Conservation (phyloP, 2,888 invertebrate species). For the Pharmacophagus antenor region DNA sequence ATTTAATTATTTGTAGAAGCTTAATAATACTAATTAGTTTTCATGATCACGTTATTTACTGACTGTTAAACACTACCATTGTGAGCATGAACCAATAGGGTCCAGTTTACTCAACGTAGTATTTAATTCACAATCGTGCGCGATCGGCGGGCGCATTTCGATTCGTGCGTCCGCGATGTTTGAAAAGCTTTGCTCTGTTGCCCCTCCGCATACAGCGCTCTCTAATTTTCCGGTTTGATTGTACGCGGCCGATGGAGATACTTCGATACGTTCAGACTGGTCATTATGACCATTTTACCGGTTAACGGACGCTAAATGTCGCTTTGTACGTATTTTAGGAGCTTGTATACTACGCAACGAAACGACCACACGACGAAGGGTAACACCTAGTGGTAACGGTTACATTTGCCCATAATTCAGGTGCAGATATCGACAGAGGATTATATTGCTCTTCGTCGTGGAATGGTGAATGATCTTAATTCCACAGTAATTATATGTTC, state of each 20-base stretch:
- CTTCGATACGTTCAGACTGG: conserved; percentile 19
- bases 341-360: background rate
- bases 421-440: no score
- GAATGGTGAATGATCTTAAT: no score
- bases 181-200: conserved; percentile 16
- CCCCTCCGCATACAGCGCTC: conserved; percentile 20
- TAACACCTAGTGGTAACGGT: no score
- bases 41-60: background rate
- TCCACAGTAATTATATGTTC: no score
- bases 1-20: background rate
- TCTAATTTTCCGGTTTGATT: conserved; percentile 30
- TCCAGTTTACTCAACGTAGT: background rate
- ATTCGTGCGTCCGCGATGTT: conserved; percentile 22
- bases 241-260: conserved; percentile 21
- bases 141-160: background rate
- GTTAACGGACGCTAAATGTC: conserved; percentile 3
- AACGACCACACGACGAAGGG: no score
- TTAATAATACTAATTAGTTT: background rate
- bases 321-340: background rate
- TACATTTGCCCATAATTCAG: no score
- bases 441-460: no score
- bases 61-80: background rate
- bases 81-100: background rate
- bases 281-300: conserved; percentile 17
- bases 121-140: conserved; percentile 18